These are phyloP conservation scores for Drosophila buzzatii DNA, from an alignment of 2,888 invertebrate species.

Conservation along the genomic window DNA sequence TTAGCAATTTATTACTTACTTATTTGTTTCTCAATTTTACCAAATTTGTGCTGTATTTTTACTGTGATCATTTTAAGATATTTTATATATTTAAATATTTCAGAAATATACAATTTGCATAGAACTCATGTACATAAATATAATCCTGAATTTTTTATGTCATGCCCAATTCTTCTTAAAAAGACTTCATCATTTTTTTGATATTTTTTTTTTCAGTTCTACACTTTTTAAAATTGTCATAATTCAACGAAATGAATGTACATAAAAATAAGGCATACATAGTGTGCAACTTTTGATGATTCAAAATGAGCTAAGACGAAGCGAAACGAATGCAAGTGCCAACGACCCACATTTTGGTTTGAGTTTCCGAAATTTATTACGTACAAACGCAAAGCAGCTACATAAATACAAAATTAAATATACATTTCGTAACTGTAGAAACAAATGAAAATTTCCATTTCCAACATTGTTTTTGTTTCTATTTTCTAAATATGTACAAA, in stretches of 20 bases:
- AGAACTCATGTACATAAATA: background rate
- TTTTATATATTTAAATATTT: too few relatives aligned
- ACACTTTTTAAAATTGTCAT: background rate
- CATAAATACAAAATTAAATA: slow-evolving; percentile 47
- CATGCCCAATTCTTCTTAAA: background rate
- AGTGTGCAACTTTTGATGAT: background rate
- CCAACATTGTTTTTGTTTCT: slow-evolving; percentile 14
- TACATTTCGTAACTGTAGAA: slow-evolving; percentile 37
- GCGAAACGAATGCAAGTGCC: slow-evolving; percentile 44
- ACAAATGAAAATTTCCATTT: slow-evolving; percentile 40
- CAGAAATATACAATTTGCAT: background rate
- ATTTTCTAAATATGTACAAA: slow-evolving; percentile 14
- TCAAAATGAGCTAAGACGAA: slow-evolving; percentile 28
- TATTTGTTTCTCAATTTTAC: too few relatives aligned
- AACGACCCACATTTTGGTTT: slow-evolving; percentile 46
- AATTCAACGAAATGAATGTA: background rate
- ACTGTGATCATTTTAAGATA: too few relatives aligned
- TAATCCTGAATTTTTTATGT: too few relatives aligned
- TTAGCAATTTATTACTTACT: too few relatives aligned
- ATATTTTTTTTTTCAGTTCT: too few relatives aligned
- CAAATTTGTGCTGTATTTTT: too few relatives aligned
- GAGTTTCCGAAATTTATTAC: slow-evolving; percentile 33
- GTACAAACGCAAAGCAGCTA: slow-evolving; percentile 13
- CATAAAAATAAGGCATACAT: background rate
- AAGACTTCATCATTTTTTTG: background rate